Evolutionary conservation across 2,888 invertebrate genomes (phyloP), one percentile per base, ranked within the genome.

Genomic region (Stenurella melanura): DNA sequence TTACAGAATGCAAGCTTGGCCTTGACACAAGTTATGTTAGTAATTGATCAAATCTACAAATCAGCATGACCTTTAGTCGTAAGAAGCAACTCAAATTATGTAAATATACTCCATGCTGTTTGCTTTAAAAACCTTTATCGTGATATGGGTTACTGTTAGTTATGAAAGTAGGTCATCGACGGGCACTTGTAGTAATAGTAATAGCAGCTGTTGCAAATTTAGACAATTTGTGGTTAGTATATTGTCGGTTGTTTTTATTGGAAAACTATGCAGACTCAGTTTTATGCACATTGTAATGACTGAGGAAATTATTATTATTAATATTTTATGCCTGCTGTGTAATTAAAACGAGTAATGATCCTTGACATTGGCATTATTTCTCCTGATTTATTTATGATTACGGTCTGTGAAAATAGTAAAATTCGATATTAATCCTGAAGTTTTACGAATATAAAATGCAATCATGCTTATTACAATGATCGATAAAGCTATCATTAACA

Each of bases 401-500:
- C 30, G 30, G 54, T 30, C 56, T 12, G 56, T 18, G 56, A 30
- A 57, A 54, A 54, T 26, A 56, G n/a, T 17, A 56, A n/a, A 56
- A 68, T 30, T 17, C 68, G 56, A 68, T 68, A 57, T 68, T 68
- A 68, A 56, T 68, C 68, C 68, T 15, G 50, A 17, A 56, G 26
- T 68, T 68, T 26, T 38, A n/a, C 30, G 68, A 54, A 56, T 38
- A 56, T 26, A 15, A 68, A 21, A 56, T 12, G 68, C 68, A 68
- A 57, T 30, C 68, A 54, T 54, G 68, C 68, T 68, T 68, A 72
- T 80, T 78, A 76, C 71, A 71, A 38, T 73, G 70, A 73, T 73
- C 76, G 72, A 56, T 72, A 67, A 75, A 80, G 76, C 73, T 80
- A 78, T 80, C 76, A 80, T 80, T 76, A 78, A 38, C 78, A 76